Percentiles rank a stretch among this genome's conserved stretches.
Conservation (phyloP, 2,888 invertebrate genomes). For the Acrocyrtus sp. region DNA sequence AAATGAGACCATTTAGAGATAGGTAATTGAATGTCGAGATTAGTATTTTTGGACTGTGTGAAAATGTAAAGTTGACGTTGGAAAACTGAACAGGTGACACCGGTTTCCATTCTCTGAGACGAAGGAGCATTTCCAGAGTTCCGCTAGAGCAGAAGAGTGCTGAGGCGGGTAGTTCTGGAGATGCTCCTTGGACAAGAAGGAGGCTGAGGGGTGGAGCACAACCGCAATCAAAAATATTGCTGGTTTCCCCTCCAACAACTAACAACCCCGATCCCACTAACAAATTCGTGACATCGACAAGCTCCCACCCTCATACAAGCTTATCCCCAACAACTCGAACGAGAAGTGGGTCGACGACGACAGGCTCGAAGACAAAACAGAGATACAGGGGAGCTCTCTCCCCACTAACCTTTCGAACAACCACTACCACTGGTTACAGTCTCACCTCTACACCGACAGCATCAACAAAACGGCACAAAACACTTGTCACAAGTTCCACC, state of each 20-base stretch:
- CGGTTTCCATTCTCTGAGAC: slow-evolving; percentile 14
- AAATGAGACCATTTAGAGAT: too few species aligned
- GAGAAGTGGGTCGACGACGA: slow-evolving; percentile 2
- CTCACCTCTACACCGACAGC: not conserved
- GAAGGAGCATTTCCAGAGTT: slow-evolving; percentile 36
- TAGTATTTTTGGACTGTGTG: too few species aligned
- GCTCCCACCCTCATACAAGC: slow-evolving; percentile 1
- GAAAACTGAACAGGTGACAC: too few species aligned
- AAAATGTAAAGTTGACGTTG: slow-evolving; percentile 12
- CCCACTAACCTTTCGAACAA: slow-evolving; percentile 36
- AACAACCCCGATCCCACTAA: not conserved
- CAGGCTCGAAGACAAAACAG: slow-evolving; percentile 21
- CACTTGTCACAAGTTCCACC: not conserved
- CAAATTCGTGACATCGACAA: slow-evolving; percentile 4
- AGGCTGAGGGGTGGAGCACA: slow-evolving; percentile 1
- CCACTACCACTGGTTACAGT: slow-evolving; percentile 11
- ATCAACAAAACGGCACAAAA: not conserved
- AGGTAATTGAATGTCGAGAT: too few species aligned
- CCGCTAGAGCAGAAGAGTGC: not conserved
- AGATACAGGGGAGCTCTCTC: slow-evolving; percentile 32
- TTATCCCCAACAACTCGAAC: not conserved
- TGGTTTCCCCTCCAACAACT: not conserved
- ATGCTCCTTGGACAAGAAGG: not conserved
- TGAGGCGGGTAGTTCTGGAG: not conserved
- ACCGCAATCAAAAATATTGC: too few species aligned